Percentiles rank a stretch among this genome's conserved stretches.
phyloP scores from a whole-genome alignment of 2,888 invertebrate species.

The Tetragonisca angustula region DNA sequence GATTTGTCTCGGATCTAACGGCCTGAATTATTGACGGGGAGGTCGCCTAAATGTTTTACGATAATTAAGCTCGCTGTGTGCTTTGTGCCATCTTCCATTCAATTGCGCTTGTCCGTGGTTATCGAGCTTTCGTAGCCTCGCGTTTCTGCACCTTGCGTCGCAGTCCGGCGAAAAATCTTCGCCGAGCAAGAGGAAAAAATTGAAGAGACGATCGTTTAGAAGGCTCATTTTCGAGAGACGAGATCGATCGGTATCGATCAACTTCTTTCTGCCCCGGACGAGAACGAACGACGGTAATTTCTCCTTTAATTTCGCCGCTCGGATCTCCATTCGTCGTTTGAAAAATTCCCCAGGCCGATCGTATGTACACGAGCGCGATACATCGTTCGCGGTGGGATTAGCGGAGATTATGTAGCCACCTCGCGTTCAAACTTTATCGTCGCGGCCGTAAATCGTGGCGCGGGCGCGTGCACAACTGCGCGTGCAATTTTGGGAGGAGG shows the following conservation, averaged over 20 bases:
- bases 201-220: background rate
- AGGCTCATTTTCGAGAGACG: too few species aligned
- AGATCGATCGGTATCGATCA: too few species aligned
- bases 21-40: background rate
- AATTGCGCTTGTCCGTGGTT: background rate
- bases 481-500: background rate
- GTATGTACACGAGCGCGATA: background rate
- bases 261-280: background rate
- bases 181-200: too few species aligned
- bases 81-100: background rate
- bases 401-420: conserved; percentile 4
- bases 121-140: too few species aligned
- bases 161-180: too few species aligned
- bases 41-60: background rate
- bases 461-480: background rate
- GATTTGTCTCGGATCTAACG: background rate
- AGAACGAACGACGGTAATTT: conserved; percentile 1
- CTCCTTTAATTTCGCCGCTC: background rate
- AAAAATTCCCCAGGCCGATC: conserved; percentile 22
- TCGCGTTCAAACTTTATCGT: background rate
- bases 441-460: conserved; percentile 12
- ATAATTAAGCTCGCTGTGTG: background rate
- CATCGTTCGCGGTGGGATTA: conserved; percentile 21
- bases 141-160: too few species aligned
- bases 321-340: background rate